phyloP scores from a whole-genome alignment of 2,113 vertebrate species.

The Hystrix brachyura region DNA sequence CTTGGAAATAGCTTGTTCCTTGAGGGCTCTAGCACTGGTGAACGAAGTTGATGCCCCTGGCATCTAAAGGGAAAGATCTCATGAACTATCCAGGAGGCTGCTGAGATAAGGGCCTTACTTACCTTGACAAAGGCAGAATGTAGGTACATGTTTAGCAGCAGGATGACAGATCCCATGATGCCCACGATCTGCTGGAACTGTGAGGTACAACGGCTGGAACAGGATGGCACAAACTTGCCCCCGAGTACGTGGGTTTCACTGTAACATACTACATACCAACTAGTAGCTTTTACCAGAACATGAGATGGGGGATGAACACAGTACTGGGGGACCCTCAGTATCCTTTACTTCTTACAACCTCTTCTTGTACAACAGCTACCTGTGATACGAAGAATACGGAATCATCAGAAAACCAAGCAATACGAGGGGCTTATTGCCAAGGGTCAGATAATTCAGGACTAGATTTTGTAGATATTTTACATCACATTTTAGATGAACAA shows the following conservation, averaged over 20 bases:
- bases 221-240: slow-evolving; percentile 96
- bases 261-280: slow-evolving; percentile 90
- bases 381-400: neutral
- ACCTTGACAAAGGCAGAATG: slow-evolving; percentile 98
- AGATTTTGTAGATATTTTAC: neutral
- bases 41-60: neutral
- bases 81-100: neutral
- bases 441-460: neutral
- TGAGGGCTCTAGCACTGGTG: neutral
- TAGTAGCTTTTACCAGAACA: fast-evolving
- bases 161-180: slow-evolving; percentile 97
- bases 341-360: neutral
- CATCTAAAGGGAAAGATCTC: neutral
- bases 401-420: neutral
- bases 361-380: neutral
- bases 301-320: neutral
- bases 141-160: slow-evolving; percentile 99
- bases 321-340: neutral
- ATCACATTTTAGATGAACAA: neutral
- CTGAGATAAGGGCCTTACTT: neutral
- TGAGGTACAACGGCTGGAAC: slow-evolving; percentile 88
- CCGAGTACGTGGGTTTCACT: slow-evolving; percentile 92
- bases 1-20: neutral
- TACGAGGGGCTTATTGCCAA: neutral
- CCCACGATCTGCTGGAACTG: slow-evolving; percentile 97